These are phyloP conservation scores for Bombyx mandarina DNA, from an alignment of 1,140 invertebrate genomes.

Conservation along the genomic window DNA sequence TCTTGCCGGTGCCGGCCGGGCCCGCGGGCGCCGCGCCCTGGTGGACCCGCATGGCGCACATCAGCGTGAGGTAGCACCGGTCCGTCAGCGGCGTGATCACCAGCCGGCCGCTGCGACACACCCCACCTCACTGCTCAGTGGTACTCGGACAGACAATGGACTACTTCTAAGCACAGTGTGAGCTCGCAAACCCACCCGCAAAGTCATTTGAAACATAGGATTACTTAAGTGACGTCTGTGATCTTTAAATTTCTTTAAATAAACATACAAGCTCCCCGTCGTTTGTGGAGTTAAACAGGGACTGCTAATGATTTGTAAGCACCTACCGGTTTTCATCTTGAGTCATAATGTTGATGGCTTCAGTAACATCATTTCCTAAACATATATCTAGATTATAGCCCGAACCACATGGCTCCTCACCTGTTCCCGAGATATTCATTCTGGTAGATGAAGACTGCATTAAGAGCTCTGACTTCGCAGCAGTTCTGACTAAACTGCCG, in stretches of 20 bases:
- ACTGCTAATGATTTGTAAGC: too few relatives aligned
- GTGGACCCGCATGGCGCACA: slow-evolving; percentile 90
- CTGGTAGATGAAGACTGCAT: slow-evolving; percentile 85
- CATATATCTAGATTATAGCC: background rate
- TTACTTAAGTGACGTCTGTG: too few relatives aligned
- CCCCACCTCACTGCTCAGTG: background rate
- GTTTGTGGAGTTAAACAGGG: too few relatives aligned
- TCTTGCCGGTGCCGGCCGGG: slow-evolving; percentile 91
- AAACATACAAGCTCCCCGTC: too few relatives aligned
- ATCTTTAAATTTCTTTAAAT: too few relatives aligned
- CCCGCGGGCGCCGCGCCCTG: slow-evolving; percentile 92
- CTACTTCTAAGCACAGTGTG: too few relatives aligned
- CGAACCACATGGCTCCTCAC: slow-evolving; percentile 17
- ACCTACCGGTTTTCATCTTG: too few relatives aligned
- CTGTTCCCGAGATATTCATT: slow-evolving; percentile 85
- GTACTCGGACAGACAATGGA: background rate
- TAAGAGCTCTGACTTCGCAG: slow-evolving; percentile 71
- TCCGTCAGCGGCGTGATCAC: slow-evolving; percentile 89
- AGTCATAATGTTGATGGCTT: too few relatives aligned
- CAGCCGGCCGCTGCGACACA: slow-evolving; percentile 73
- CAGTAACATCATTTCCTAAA: too few relatives aligned
- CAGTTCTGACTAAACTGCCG: slow-evolving; percentile 56
- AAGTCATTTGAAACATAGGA: too few relatives aligned
- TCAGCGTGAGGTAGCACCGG: slow-evolving; percentile 88
- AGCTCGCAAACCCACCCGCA: too few relatives aligned